Conservation (phyloP, 2,113 vertebrate genomes). For the Muntiacus reevesi region DNA sequence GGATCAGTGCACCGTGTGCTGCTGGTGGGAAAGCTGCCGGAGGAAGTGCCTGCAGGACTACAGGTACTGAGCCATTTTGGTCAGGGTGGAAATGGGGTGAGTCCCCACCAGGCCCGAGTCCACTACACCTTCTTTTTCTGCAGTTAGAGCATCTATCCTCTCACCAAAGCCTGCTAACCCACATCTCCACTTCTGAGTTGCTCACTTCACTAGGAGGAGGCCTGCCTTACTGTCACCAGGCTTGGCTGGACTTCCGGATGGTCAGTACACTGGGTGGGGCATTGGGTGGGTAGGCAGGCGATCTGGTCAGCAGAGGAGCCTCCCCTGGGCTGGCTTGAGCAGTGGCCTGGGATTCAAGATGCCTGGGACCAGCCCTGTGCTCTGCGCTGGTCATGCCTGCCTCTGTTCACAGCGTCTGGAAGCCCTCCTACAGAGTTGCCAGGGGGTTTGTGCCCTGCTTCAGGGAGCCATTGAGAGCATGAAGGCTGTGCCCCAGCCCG, state of each 20-base stretch:
- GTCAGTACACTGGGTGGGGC: conserved; percentile 78
- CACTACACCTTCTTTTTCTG: not conserved
- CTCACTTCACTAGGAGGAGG: conserved; percentile 87
- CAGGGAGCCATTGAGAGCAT: conserved; percentile 83
- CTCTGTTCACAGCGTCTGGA: conserved; percentile 85
- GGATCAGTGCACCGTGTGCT: conserved; percentile 86
- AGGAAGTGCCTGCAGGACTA: conserved; percentile 80
- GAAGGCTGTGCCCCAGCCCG: conserved; percentile 79
- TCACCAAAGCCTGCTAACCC: conserved; percentile 87
- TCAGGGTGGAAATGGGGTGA: not conserved
- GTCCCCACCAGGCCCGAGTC: not conserved
- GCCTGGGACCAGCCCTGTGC: not conserved
- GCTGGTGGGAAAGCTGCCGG: conserved; percentile 85
- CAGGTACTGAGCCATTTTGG: conserved; percentile 82
- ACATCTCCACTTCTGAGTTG: conserved; percentile 86
- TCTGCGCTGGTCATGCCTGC: not conserved
- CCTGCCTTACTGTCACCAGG: conserved; percentile 88
- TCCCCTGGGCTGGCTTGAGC: not conserved
- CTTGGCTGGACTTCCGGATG: conserved; percentile 91
- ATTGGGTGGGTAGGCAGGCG: not conserved
- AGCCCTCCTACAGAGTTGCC: conserved; percentile 85
- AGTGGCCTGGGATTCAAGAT: not conserved
- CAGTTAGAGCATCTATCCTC: conserved; percentile 90
- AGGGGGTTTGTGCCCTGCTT: conserved; percentile 84
- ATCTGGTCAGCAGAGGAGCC: not conserved